Evolutionary conservation across 2,888 invertebrate species (phyloP).

Genomic region (Ptychoptera albimana): DNA sequence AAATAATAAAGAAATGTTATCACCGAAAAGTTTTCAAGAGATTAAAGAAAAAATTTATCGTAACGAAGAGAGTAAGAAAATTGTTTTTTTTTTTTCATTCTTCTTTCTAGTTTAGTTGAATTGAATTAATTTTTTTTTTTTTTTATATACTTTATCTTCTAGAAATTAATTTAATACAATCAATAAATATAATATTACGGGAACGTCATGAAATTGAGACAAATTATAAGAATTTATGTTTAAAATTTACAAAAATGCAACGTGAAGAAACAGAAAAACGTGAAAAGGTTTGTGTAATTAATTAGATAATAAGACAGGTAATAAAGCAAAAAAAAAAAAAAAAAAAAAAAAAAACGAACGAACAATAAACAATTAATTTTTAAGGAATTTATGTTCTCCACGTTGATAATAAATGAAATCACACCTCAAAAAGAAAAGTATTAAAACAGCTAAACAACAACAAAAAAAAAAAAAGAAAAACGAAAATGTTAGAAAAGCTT

Average conservation of each 20-base stretch:
- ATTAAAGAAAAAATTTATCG: constrained; percentile 7
- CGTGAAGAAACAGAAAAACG: constrained; percentile 6
- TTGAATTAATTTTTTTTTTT: not conserved
- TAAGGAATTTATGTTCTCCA: no score
- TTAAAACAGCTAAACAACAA: no score
- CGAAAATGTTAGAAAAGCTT: no score
- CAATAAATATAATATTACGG: constrained; percentile 6
- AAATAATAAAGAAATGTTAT: constrained; percentile 4
- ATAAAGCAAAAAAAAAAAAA: no score
- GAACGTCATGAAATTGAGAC: constrained; percentile 8
- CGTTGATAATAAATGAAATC: no score
- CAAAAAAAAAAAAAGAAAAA: no score
- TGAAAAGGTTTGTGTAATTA: constrained; percentile 4
- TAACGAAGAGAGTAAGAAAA: constrained; percentile 8
- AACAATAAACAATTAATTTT: no score
- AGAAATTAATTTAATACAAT: constrained; percentile 8
- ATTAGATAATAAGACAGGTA: no score
- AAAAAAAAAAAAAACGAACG: no score
- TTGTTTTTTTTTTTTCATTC: not conserved
- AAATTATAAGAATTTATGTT: constrained; percentile 7
- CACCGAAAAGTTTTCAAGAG: constrained; percentile 7
- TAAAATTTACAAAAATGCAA: constrained; percentile 7
- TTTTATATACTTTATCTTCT: not conserved
- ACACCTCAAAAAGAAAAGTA: no score
- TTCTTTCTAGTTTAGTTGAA: not conserved